phyloP scores from a whole-genome alignment of 2,113 vertebrate species.

The Neotragus pygmaeus region DNA sequence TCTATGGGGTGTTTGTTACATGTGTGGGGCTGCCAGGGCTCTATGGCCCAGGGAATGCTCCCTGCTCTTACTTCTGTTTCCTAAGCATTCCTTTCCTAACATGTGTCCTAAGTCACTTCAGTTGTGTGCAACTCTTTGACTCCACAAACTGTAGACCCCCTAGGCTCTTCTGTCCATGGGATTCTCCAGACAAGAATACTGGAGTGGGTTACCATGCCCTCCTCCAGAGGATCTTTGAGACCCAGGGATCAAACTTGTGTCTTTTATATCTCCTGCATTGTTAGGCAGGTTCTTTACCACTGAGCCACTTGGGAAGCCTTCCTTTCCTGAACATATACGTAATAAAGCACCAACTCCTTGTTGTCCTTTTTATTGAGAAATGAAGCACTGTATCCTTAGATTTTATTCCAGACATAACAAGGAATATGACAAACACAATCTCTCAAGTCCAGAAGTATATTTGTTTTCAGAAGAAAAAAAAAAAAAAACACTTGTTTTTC shows the following conservation, averaged over 20 bases:
- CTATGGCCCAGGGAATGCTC: background rate
- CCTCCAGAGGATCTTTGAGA: background rate
- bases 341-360: background rate
- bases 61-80: background rate
- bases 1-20: slow-evolving; percentile 27
- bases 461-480: background rate
- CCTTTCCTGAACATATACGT: background rate
- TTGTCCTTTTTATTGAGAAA: background rate
- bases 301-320: background rate
- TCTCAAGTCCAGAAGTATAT: background rate
- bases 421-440: background rate
- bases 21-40: background rate
- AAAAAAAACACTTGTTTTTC: background rate
- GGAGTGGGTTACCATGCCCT: background rate
- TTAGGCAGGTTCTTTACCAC: background rate
- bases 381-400: background rate
- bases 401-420: background rate
- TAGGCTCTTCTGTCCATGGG: background rate
- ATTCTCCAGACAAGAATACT: background rate
- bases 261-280: background rate
- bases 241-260: background rate
- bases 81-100: background rate
- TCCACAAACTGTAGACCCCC: accelerated
- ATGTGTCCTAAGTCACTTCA: background rate
- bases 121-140: background rate